Evolutionary conservation across 2,113 vertebrate species (phyloP), one percentile per base, ranked within the genome.

Genomic region (Phrynocephalus versicolor): DNA sequence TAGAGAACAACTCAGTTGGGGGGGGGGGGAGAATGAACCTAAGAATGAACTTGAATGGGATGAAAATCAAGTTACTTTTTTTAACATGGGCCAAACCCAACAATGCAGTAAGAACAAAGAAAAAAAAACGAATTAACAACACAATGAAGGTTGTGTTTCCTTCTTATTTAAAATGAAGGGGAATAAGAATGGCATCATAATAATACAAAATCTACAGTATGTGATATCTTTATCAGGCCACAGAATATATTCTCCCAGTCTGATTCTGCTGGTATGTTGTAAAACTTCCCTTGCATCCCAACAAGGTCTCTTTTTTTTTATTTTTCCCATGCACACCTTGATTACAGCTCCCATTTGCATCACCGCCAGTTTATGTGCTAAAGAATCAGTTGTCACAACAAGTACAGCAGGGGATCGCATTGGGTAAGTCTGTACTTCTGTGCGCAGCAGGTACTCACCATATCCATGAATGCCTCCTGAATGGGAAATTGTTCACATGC

Each of bases 401-500:
- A 67, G 93, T 95, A 94, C 92, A 89, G 82, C 78, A 93, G 94
- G 91, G 70, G 92, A 76, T 33, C 3, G 77, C 37, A 94, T 85
- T 92, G 69, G 83, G 84, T 91, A 84, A 89, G 89, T 92, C 86
- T 86, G 84, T 74, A 86, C 79, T 91, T 81, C 92, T 94, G 89
- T 81, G 84, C 91, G 71, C 91, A 95, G 92, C 85, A 91, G 90
- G 95, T 96, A 96, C 98, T 99, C 96, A 99, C 99, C 99, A 99
- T 96, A 99, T 99, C 99, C 99, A 99, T 84, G 99, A 99, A 97
- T 99, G 99, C 91, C 99, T 98, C 95, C 99, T 97, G 92, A 98
- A 97, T 82, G 99, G 99, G 88, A 97, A 98, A 92, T 97, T 97
- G 94, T 98, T 97, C 94, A 99, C 97, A 79, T 98, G 98, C 97